A percentile compares a stretch with the other conserved stretches of the same genome.
Conservation (phyloP, 2,797 vertebrate species). For the Thunnus albacares region DNA sequence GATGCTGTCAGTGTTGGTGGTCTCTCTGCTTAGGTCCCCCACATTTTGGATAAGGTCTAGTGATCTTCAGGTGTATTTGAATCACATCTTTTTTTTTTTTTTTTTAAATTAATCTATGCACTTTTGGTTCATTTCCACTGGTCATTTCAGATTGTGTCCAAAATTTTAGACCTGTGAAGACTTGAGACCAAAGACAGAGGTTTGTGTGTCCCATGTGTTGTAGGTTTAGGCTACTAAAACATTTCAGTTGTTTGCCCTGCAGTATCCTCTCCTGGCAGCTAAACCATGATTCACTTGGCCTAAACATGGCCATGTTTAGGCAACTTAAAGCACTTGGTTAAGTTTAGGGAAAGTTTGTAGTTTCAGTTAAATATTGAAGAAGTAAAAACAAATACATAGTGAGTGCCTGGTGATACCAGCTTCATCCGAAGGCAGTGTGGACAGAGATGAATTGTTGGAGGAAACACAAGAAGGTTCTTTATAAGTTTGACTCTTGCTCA, state of each 20-base stretch:
- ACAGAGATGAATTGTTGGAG: conserved; percentile 5
- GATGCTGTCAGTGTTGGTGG: background rate
- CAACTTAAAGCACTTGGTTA: background rate
- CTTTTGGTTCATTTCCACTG: background rate
- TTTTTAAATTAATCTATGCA: background rate
- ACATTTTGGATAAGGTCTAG: background rate
- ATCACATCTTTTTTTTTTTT: background rate
- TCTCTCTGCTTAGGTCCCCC: background rate
- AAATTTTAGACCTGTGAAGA: background rate
- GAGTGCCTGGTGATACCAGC: background rate
- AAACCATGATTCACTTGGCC: too few relatives aligned
- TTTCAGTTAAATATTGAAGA: too few relatives aligned
- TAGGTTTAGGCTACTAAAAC: too few relatives aligned
- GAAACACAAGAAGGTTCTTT: conserved; percentile 3
- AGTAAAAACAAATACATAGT: too few relatives aligned
- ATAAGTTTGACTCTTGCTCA: conserved; percentile 1
- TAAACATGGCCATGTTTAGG: too few relatives aligned
- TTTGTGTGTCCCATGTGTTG: too few relatives aligned
- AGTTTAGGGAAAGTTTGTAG: too few relatives aligned
- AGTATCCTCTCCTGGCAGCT: too few relatives aligned
- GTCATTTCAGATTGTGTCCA: background rate
- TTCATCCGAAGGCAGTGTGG: background rate
- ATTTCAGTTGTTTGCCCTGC: too few relatives aligned
- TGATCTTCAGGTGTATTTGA: background rate
- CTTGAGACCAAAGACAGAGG: background rate